These are phyloP conservation scores for Pseudorhombus dupliciocellatus DNA, from an alignment of 2,113 vertebrate species.

Conservation along the genomic window DNA sequence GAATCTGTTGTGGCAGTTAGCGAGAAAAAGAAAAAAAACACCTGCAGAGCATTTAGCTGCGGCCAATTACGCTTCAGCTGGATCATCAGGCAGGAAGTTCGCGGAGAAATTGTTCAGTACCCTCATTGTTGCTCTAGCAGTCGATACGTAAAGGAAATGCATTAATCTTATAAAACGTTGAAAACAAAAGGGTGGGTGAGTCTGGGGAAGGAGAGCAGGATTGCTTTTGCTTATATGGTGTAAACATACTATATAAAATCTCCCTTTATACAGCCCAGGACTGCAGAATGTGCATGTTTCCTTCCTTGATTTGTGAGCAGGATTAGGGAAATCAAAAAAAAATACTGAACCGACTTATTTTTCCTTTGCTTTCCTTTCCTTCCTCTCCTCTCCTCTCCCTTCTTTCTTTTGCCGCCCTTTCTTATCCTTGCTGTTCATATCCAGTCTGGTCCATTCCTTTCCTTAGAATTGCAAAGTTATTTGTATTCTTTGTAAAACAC, in stretches of 20 bases:
- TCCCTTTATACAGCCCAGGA: not conserved
- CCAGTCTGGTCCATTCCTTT: not conserved
- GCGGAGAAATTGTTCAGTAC: slow-evolving; percentile 32
- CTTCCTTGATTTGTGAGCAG: not conserved
- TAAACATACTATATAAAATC: not conserved
- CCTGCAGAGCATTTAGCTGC: slow-evolving; percentile 43
- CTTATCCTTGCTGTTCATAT: not conserved
- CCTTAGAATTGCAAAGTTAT: no score
- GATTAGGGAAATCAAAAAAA: not conserved
- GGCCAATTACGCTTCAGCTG: slow-evolving; percentile 48
- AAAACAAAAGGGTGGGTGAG: slow-evolving; percentile 10
- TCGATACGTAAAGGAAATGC: slow-evolving; percentile 26
- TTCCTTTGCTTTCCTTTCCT: not conserved
- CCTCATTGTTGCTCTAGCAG: slow-evolving; percentile 7
- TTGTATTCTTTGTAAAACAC: no score
- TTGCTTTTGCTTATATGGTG: slow-evolving; percentile 8
- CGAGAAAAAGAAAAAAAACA: slow-evolving; percentile 43
- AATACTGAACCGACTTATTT: not conserved
- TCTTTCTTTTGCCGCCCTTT: no score
- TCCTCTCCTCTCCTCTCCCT: not conserved
- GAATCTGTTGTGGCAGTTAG: slow-evolving; percentile 58
- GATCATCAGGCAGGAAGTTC: slow-evolving; percentile 39
- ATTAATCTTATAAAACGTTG: slow-evolving; percentile 10
- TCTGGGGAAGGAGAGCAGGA: not conserved
- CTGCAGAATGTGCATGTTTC: not conserved